Evolutionary conservation across 2,888 invertebrate species (phyloP).

Genomic region (Amphipoea oculea): DNA sequence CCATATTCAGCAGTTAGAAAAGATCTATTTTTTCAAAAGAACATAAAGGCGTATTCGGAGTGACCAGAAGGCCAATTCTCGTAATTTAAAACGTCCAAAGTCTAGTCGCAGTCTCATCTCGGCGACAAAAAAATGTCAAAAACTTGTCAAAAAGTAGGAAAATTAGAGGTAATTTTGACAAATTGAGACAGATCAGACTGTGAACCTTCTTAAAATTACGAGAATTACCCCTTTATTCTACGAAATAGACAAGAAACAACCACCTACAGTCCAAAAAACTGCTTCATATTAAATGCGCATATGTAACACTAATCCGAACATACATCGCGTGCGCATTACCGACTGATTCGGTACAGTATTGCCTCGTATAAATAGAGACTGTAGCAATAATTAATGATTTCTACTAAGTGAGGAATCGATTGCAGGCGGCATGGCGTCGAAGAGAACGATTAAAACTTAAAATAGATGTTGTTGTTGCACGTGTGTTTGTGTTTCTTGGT

Average conservation of each 20-base stretch:
- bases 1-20: background rate
- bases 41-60: background rate
- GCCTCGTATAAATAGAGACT: slow-evolving; percentile 46
- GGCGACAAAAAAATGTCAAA: too few species aligned
- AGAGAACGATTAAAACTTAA: slow-evolving; percentile 33
- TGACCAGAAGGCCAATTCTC: too few species aligned
- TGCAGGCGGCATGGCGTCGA: slow-evolving; percentile 38
- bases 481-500: slow-evolving; percentile 5
- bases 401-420: slow-evolving; percentile 50
- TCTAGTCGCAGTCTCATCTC: too few species aligned
- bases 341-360: slow-evolving; percentile 18
- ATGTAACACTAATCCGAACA: slow-evolving; percentile 27
- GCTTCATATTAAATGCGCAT: slow-evolving; percentile 34
- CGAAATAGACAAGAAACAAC: background rate
- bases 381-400: slow-evolving; percentile 54
- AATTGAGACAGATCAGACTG: too few species aligned
- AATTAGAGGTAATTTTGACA: too few species aligned
- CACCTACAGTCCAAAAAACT: background rate
- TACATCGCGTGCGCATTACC: slow-evolving; percentile 44
- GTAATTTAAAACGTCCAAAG: too few species aligned
- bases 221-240: background rate
- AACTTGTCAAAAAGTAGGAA: too few species aligned
- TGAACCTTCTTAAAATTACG: too few species aligned
- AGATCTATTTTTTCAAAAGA: background rate
- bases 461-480: slow-evolving; percentile 22